A percentile compares a stretch with the other conserved stretches of the same genome.
Conservation (phyloP, 2,888 invertebrate genomes). For the Cerceris rybyensis region DNA sequence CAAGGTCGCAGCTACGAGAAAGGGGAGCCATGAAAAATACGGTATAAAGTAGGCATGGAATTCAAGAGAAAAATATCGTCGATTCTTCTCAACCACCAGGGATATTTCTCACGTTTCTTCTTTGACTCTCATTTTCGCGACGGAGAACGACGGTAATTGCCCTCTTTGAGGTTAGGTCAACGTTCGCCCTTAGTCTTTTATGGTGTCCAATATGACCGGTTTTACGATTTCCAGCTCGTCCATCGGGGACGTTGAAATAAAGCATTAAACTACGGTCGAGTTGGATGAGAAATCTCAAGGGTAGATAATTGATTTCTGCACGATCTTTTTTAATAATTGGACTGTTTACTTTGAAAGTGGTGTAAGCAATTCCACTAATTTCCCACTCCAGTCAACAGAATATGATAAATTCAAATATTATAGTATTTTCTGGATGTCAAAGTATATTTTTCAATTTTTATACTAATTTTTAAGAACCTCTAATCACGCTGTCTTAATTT, state of each 20-base stretch:
- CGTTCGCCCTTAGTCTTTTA: slow-evolving; percentile 64
- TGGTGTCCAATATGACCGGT: slow-evolving; percentile 65
- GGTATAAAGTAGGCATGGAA: neutral
- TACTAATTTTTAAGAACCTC: too few species aligned
- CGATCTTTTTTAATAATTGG: slow-evolving; percentile 10
- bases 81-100: neutral
- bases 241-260: slow-evolving; percentile 35
- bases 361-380: too few species aligned
- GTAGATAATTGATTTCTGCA: neutral
- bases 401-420: too few species aligned
- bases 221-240: slow-evolving; percentile 66
- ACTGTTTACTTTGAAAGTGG: too few species aligned
- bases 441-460: too few species aligned
- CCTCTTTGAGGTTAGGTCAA: slow-evolving; percentile 60
- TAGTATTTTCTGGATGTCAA: too few species aligned
- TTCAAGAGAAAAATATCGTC: neutral
- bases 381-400: too few species aligned
- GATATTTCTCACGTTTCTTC: neutral
- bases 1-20: neutral
- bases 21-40: neutral
- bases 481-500: too few species aligned
- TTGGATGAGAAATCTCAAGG: slow-evolving; percentile 20
- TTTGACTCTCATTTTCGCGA: slow-evolving; percentile 48
- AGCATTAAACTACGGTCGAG: slow-evolving; percentile 66
- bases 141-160: slow-evolving; percentile 64